Base-by-base conservation (phyloP, 1,140 invertebrate species). In the Drosophila tsacasi region DNA sequence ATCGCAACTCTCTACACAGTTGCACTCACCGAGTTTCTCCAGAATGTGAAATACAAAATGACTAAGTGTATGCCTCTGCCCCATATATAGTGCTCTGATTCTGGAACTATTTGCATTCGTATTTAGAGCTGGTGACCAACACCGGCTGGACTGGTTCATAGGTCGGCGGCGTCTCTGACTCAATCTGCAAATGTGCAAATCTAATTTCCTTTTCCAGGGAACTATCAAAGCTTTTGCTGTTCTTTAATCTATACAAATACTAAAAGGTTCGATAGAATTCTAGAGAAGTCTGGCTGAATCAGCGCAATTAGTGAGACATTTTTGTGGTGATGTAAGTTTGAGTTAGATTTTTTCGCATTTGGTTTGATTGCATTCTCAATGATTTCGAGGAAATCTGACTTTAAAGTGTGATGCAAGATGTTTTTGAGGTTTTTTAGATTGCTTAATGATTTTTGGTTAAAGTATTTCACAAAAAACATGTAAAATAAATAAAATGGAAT, bases 91-190 rank as follows among this genome's bases (percentile, higher is more conserved):
- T 50, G 6, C 19, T 62, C 17, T 19, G 17, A 21, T 46, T 50
- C 46, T 32, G n/a, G 44, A 61, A 12, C 7, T 12, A 19, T 76
- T 55, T 57, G 50, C 32, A 40, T 76, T 32, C 15, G 13, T 39
- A 46, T 49, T 30, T 35, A 37, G 47, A 44, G 15, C 23, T 46
- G 47, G 39, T 71, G 32, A 42, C 50, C 30, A 13, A 32, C 21
- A 35, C 30, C 30, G 13, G 52, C 21, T 44, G 27, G 23, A 35
- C 19, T 71, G 42, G 47, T 74, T 73, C 50, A 72, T 67, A 78
- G 68, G 64, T 86, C 63, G 54, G 5, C 49, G 9, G 8, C 19
- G 63, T 52, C 59, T 59, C 52, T 75, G 72, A 75, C 49, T 75
- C 71, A 75, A 42, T 42, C 58, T 74, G 39, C 8, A 54, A 73